Base-by-base conservation (phyloP, 2,888 invertebrate species). In the Gibbula magus region DNA sequence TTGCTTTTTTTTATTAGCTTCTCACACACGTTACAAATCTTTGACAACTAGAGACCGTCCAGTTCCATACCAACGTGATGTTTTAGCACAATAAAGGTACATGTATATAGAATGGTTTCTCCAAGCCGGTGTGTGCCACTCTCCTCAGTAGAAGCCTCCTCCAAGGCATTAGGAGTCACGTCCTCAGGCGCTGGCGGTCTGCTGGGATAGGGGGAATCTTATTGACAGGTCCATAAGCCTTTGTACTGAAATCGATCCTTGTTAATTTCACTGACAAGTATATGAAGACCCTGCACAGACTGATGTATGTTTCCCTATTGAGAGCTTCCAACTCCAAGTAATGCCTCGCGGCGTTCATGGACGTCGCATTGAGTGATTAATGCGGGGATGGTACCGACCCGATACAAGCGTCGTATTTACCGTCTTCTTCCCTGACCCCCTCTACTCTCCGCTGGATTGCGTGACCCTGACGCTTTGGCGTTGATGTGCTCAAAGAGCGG, bases 211-310 rank as follows among this genome's bases (percentile, higher is more conserved):
- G 13, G 45, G 13, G 13, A 45, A 45, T 45, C 45, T 13, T 61
- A 29, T 29, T 61, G 61, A 29, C 61, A 61, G 29, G 13, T 22
- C 61, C 25, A 61, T 61, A 61, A 25, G 61, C 29, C 61, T 61
- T 61, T 61, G 61, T 61, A 29, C 29, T 25, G 61, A 16, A 29
- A 61, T 61, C 61, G 29, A 61, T 61, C 29, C 29, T 16, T 18
- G 61, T 61, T 29, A 61, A 61, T 61, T 61, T 61, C 61, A 61
- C 61, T 29, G 61, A 61, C 61, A 29, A 61, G 61, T 61, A 61
- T 61, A 61, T 61, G 61, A 29, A 29, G 61, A 61, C 18, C 16
- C n/a, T 8, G 29, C 29, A 61, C 61, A 25, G 61, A 61, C 29
- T 29, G 61, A 29, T 25, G 61, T 61, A 25, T 61, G 29, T 29